These are phyloP conservation scores for Muscicapa adusta DNA, from an alignment of 2,113 vertebrate genomes.

Conservation along the genomic window DNA sequence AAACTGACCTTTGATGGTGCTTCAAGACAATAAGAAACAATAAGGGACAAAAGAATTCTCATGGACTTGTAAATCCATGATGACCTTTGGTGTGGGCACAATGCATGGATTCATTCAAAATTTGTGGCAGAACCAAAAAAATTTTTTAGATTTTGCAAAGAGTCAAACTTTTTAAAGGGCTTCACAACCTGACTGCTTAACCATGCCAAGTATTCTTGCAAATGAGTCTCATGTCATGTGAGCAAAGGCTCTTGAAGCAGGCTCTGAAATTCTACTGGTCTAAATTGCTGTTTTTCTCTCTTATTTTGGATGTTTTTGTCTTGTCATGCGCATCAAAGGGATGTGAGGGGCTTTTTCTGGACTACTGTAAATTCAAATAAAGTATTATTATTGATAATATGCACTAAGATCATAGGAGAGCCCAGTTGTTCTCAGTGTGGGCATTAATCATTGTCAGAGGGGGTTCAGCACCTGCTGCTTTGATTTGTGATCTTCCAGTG, in stretches of 20 bases:
- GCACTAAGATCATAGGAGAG: background rate
- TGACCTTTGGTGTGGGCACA: background rate
- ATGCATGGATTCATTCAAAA: background rate
- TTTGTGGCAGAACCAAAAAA: background rate
- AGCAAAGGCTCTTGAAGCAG: background rate
- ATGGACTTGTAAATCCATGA: background rate
- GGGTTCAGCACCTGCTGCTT: background rate
- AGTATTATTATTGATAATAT: background rate
- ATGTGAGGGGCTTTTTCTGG: background rate
- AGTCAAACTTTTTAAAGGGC: background rate
- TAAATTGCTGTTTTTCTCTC: background rate
- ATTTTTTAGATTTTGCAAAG: background rate
- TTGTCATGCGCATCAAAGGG: background rate
- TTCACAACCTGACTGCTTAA: background rate
- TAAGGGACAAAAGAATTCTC: background rate
- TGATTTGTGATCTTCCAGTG: background rate
- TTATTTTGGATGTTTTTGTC: background rate
- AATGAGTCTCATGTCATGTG: background rate
- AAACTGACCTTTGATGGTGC: background rate
- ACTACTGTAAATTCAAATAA: background rate
- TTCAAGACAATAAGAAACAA: background rate
- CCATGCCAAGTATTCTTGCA: background rate
- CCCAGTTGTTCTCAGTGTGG: background rate
- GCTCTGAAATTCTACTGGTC: background rate
- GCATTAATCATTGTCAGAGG: background rate